A percentile compares a stretch with the other conserved stretches of the same genome.
phyloP scores from a whole-genome alignment of 2,797 vertebrate species.

The Siniperca obscura region DNA sequence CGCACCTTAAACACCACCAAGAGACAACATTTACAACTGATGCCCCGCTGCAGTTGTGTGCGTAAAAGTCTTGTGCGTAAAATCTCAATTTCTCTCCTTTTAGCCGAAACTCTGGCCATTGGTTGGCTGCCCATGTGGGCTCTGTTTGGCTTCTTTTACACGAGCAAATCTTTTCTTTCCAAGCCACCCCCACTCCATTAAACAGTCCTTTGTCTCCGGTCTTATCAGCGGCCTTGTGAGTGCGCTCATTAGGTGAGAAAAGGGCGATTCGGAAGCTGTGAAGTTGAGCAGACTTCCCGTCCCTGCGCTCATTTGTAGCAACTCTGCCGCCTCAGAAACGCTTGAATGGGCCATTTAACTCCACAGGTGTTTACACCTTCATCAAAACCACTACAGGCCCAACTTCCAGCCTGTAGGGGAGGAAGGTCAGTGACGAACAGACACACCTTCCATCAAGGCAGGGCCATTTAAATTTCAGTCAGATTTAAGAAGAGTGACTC shows the following conservation, averaged over 20 bases:
- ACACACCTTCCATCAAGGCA: not conserved
- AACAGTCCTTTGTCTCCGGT: slow-evolving; percentile 53
- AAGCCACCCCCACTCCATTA: slow-evolving; percentile 46
- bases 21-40: not conserved
- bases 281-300: slow-evolving; percentile 47
- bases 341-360: slow-evolving; percentile 26
- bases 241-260: slow-evolving; percentile 73
- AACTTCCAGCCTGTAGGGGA: slow-evolving; percentile 32
- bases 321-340: not conserved
- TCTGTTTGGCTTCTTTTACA: slow-evolving; percentile 24
- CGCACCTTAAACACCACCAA: not conserved
- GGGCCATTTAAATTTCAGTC: not conserved
- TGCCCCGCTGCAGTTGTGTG: not conserved
- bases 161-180: slow-evolving; percentile 5
- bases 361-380: slow-evolving; percentile 53
- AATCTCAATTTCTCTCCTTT: not conserved
- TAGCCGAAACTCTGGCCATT: not conserved
- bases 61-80: slow-evolving; percentile 64
- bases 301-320: slow-evolving; percentile 41
- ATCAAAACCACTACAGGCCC: slow-evolving; percentile 22
- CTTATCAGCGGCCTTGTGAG: slow-evolving; percentile 58
- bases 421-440: slow-evolving; percentile 15
- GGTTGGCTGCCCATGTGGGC: not conserved
- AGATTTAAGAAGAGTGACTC: not conserved
- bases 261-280: slow-evolving; percentile 63